phyloP scores from a whole-genome alignment of 2,113 vertebrate species.

The Corythornis madagascariensis region DNA sequence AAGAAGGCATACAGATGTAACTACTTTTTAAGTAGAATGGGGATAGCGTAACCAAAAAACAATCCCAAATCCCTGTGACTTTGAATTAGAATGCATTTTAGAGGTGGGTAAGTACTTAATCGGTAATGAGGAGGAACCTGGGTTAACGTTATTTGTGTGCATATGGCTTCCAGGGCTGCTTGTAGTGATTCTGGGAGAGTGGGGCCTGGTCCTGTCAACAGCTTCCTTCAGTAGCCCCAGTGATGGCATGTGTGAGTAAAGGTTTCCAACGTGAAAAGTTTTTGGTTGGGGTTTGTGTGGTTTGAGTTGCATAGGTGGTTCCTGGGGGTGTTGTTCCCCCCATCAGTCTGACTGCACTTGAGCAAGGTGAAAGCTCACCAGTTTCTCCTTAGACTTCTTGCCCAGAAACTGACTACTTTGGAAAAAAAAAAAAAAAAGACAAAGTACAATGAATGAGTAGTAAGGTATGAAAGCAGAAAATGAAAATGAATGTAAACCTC shows the following conservation, averaged over 20 bases:
- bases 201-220: not conserved
- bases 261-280: not conserved
- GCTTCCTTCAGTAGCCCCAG: not conserved
- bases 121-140: not conserved
- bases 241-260: not conserved
- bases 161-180: conserved; percentile 28
- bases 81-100: not conserved
- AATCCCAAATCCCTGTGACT: not conserved
- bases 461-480: not conserved
- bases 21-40: conserved; percentile 3
- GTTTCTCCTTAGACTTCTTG: not conserved
- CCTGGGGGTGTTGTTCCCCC: not conserved
- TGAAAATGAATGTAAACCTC: not conserved
- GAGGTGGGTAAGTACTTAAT: not conserved
- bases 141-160: not conserved
- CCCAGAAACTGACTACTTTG: not conserved
- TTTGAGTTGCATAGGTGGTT: rapidly evolving
- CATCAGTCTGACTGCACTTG: rapidly evolving
- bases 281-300: rapidly evolving
- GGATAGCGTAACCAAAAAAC: not conserved
- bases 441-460: not conserved
- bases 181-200: not conserved
- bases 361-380: not conserved
- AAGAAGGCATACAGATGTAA: conserved; percentile 39
- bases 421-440: not conserved